phyloP scores from a whole-genome alignment of 2,797 vertebrate species.

The Pangasius macronema region DNA sequence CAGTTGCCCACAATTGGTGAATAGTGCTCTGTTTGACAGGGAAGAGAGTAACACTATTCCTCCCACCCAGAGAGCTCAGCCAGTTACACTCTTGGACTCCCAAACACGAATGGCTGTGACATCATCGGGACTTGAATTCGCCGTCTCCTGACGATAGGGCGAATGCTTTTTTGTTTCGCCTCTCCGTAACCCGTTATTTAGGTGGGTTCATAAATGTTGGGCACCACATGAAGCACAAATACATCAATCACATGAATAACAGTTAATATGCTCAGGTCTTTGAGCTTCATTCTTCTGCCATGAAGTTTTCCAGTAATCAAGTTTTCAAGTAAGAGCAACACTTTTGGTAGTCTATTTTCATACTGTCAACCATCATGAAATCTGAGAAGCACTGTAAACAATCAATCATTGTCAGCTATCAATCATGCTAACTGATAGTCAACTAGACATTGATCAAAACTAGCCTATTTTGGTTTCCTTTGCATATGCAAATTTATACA shows the following conservation, averaged over 20 bases:
- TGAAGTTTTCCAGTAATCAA: not conserved
- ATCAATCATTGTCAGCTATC: not conserved
- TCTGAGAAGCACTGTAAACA: not conserved
- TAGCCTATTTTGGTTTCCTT: not conserved
- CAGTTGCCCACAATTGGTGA: not conserved
- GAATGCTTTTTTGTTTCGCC: not conserved
- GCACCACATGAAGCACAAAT: not conserved
- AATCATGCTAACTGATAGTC: not conserved
- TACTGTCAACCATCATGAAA: not conserved
- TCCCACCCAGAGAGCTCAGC: not conserved
- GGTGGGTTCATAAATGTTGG: too few species aligned
- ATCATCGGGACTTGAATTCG: not conserved
- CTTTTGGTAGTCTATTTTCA: not conserved
- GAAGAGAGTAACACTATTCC: not conserved
- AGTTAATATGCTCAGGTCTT: not conserved
- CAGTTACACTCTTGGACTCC: not conserved
- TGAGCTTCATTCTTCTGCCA: not conserved
- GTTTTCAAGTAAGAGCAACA: too few species aligned
- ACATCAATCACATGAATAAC: not conserved
- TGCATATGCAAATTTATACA: not conserved
- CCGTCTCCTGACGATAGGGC: not conserved
- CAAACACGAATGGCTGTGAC: not conserved
- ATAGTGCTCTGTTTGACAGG: not conserved
- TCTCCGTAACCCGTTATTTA: not conserved
- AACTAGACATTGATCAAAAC: not conserved